These are phyloP conservation scores for Pardalotus punctatus DNA, from an alignment of 2,113 vertebrate species.

Conservation along the genomic window DNA sequence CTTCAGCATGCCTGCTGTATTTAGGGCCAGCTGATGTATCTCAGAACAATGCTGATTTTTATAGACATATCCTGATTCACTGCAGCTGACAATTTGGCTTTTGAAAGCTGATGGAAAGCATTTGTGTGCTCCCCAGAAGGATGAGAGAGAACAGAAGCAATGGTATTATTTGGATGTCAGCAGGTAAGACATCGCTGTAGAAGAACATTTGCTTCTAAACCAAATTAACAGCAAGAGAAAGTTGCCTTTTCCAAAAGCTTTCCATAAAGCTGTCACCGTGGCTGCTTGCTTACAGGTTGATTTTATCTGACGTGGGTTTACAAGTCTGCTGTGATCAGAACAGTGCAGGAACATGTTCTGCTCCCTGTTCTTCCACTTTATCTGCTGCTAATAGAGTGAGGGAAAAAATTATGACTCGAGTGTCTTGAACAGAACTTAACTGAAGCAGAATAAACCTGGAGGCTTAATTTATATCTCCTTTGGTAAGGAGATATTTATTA, in stretches of 20 bases:
- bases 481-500: not conserved
- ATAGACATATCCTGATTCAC: not conserved
- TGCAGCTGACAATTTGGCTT: not conserved
- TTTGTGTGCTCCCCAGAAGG: not conserved
- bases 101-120: not conserved
- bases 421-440: not conserved
- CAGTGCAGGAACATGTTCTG: not conserved
- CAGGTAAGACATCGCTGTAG: not conserved
- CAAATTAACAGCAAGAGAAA: constrained; percentile 15
- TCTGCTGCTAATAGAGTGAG: not conserved
- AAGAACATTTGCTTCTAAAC: not conserved
- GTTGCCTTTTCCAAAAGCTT: constrained; percentile 8
- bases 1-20: not conserved
- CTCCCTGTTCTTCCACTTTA: not conserved
- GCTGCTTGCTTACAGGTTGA: not conserved
- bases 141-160: not conserved
- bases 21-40: not conserved
- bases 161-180: constrained; percentile 1
- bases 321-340: not conserved
- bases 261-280: not conserved
- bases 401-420: not conserved
- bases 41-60: not conserved
- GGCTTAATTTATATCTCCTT: not conserved
- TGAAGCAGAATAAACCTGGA: not conserved
- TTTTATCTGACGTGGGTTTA: not conserved